A percentile compares a stretch with the other conserved stretches of the same genome.
Conservation (phyloP, 2,888 invertebrate genomes). For the Volucella bombylans region DNA sequence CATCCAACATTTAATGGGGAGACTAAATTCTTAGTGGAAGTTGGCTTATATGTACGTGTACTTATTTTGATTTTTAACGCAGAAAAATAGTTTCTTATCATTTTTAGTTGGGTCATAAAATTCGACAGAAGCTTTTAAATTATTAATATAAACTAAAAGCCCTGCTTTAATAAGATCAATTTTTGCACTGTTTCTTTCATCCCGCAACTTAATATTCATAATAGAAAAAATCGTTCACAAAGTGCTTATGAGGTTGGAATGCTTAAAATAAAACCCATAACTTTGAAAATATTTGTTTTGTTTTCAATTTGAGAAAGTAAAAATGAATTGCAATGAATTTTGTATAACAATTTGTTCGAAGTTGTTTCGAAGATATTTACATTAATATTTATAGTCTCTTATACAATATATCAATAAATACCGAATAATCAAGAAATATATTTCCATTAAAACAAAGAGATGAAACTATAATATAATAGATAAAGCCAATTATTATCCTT, state of each 20-base stretch:
- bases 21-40: too few species aligned
- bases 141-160: slow-evolving; percentile 16
- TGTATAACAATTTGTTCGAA: slow-evolving; percentile 8
- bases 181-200: slow-evolving; percentile 21
- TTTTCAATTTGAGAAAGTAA: slow-evolving; percentile 27
- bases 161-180: slow-evolving; percentile 22
- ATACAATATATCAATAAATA: slow-evolving; percentile 27
- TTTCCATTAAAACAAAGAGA: slow-evolving; percentile 9
- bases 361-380: not conserved
- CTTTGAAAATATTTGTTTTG: slow-evolving; percentile 33
- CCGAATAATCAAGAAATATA: slow-evolving; percentile 14
- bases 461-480: slow-evolving; percentile 24
- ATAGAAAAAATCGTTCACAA: slow-evolving; percentile 26
- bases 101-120: slow-evolving; percentile 23
- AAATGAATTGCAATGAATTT: not conserved
- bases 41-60: too few species aligned
- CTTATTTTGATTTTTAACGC: too few species aligned
- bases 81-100: slow-evolving; percentile 17
- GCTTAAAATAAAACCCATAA: slow-evolving; percentile 34
- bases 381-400: not conserved
- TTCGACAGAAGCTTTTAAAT: slow-evolving; percentile 5
- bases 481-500: slow-evolving; percentile 7
- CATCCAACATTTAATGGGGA: too few species aligned
- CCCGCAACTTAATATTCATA: slow-evolving; percentile 29
- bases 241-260: slow-evolving; percentile 27